phyloP scores from a whole-genome alignment of 2,797 vertebrate genomes.

The Loriculus beryllinus region DNA sequence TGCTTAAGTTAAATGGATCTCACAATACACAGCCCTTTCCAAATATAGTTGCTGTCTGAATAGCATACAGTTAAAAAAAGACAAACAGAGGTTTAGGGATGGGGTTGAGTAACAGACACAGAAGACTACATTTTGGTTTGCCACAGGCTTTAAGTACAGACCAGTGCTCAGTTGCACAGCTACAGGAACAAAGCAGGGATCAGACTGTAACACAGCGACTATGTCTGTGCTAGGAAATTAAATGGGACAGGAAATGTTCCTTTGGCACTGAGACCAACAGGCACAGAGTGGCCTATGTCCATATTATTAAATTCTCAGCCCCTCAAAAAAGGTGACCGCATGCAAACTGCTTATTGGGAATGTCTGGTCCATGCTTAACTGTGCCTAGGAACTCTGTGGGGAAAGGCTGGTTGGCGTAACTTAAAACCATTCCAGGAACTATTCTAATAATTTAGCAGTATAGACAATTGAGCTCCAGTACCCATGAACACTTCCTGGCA shows the following conservation, averaged over 20 bases:
- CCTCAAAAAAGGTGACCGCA: constrained; percentile 23
- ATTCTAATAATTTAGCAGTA: constrained; percentile 49
- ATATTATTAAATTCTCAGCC: constrained; percentile 33
- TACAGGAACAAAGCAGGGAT: constrained; percentile 48
- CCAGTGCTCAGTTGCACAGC: constrained; percentile 34
- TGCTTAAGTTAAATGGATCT: constrained; percentile 5
- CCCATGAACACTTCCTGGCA: constrained; percentile 44
- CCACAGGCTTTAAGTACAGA: constrained; percentile 57
- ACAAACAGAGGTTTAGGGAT: constrained; percentile 47
- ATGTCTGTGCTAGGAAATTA: constrained; percentile 57
- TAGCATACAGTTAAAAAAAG: constrained; percentile 3
- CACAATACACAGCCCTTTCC: neutral
- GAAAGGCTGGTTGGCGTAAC: constrained; percentile 3
- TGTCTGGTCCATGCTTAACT: neutral
- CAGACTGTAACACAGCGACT: constrained; percentile 41
- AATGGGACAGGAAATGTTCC: constrained; percentile 58
- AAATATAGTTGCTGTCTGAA: constrained; percentile 28
- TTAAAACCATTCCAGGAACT: constrained; percentile 32
- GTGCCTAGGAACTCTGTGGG: neutral
- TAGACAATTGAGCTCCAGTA: constrained; percentile 45
- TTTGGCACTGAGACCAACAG: constrained; percentile 37
- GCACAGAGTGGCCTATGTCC: constrained; percentile 49
- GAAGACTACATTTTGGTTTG: constrained; percentile 46
- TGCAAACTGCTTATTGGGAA: constrained; percentile 44
- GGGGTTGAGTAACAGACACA: constrained; percentile 46